Base-by-base conservation (phyloP, 2,888 invertebrate genomes). In the Tetragnatha montana region DNA sequence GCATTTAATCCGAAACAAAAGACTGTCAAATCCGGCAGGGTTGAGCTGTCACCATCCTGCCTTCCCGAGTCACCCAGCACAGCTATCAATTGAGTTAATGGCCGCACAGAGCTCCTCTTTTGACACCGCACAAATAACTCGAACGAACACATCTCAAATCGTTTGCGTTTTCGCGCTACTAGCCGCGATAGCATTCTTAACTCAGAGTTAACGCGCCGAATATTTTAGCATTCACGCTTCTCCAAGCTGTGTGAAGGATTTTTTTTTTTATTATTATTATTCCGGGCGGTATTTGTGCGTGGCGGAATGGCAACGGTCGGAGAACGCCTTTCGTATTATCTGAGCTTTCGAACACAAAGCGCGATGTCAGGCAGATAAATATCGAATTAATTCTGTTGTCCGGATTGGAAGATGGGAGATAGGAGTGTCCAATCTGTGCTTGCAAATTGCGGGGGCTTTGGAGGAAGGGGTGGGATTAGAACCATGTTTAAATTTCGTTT, bases 311-410 rank as follows among this genome's bases (percentile, higher is more conserved):
- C 86, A 80, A 80, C 86, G 35, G 17, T 14, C 12, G 60, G 12
- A 60, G 17, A 60, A 60, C 60, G 60, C 60, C 17, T 60, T 17
- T 10, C 17, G 12, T 6, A 60, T 60, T 60, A 60, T 60, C 60
- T 60, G 10, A 60, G 60, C 78, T 50, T 50, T 22, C 74, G 70
- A 49, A n/a, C 86, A 80, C 74, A 86, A 86, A 80, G 86, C 10
- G 14, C 71, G 22, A 49, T 73, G 80, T 80, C 86, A 80, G 85
- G 35, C n/a, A 86, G 86, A 86, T 80, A 68, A 79, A 86, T 86
- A 86, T 81, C 74, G 80, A 80, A 86, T 86, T 86, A 80, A 86
- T 86, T 86, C 86, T 75, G 73, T 70, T 19, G 70, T 85, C 70
- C 60, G 68, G 50, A 50, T 51, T 49, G 49, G 81, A 50, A 49